A percentile compares a stretch with the other conserved stretches of the same genome.
Evolutionary conservation across 2,113 vertebrate genomes (phyloP).

Genomic region (Silurus asotus): DNA sequence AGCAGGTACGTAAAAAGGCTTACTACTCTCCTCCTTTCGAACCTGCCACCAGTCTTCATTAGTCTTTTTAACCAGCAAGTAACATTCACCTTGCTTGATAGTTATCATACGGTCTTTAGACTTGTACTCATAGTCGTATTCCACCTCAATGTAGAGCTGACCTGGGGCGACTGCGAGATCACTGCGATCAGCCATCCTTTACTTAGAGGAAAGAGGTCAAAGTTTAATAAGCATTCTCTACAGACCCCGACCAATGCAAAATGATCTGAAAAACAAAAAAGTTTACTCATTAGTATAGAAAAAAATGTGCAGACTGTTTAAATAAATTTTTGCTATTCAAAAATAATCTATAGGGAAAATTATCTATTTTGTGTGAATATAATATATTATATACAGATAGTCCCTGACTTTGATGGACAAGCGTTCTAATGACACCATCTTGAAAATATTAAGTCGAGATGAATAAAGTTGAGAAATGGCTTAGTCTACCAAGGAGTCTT

Average conservation of each 20-base stretch:
- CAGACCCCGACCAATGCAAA: not conserved
- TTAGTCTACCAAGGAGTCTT: no score
- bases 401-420: no score
- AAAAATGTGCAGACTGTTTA: no score
- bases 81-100: conserved; percentile 90
- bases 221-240: not conserved
- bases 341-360: no score
- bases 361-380: no score
- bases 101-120: conserved; percentile 85
- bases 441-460: no score
- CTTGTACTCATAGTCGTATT: conserved; percentile 93
- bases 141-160: conserved; percentile 87
- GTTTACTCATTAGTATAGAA: no score
- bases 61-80: conserved; percentile 90
- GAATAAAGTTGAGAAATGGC: no score
- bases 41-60: conserved; percentile 99
- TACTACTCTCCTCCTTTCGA: conserved; percentile 81
- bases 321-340: no score
- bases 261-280: conserved; percentile 11
- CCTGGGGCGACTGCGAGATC: conserved; percentile 78
- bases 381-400: no score
- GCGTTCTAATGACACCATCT: no score
- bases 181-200: conserved; percentile 47
- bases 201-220: conserved; percentile 36
- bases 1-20: conserved; percentile 92